A percentile compares a stretch with the other conserved stretches of the same genome.
phyloP scores from a whole-genome alignment of 2,888 invertebrate genomes.

The Crossocerus cetratus region DNA sequence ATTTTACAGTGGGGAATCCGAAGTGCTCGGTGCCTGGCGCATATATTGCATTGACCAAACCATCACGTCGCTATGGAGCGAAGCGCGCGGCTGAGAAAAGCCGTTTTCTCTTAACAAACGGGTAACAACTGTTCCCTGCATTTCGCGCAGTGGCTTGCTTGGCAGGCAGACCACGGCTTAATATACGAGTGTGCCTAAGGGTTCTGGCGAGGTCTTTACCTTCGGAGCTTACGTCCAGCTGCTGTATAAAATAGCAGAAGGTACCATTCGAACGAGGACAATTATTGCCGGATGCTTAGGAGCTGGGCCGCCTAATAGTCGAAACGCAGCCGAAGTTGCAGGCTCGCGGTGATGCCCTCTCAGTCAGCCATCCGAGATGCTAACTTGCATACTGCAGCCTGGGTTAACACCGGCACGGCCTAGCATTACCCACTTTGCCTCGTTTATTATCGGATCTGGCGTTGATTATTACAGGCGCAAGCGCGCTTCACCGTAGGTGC shows the following conservation, averaged over 20 bases:
- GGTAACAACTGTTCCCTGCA: too few species aligned
- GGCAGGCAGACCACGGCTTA: too few species aligned
- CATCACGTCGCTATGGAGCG: too few species aligned
- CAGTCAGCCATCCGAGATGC: conserved; percentile 30
- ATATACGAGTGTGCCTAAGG: too few species aligned
- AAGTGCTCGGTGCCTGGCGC: too few species aligned
- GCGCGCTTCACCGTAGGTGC: conserved; percentile 35
- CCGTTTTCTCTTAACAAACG: too few species aligned
- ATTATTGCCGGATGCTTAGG: conserved; percentile 42
- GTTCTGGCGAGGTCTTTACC: neutral
- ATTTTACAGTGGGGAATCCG: too few species aligned
- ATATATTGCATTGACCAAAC: too few species aligned
- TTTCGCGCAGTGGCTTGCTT: too few species aligned
- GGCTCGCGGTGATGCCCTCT: conserved; percentile 39
- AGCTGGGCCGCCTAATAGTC: conserved; percentile 30
- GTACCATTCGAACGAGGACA: conserved; percentile 44
- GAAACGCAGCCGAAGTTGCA: conserved; percentile 29
- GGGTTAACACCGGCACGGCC: conserved; percentile 40
- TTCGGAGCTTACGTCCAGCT: conserved; percentile 26
- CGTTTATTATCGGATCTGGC: conserved; percentile 47
- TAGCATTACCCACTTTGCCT: conserved; percentile 57
- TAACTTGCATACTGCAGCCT: conserved; percentile 56
- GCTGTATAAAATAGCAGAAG: conserved; percentile 20
- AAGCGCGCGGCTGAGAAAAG: too few species aligned
- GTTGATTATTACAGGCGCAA: conserved; percentile 54